Evolutionary conservation across 2,113 vertebrate genomes (phyloP).

Genomic region (Heterotilapia buettikoferi): DNA sequence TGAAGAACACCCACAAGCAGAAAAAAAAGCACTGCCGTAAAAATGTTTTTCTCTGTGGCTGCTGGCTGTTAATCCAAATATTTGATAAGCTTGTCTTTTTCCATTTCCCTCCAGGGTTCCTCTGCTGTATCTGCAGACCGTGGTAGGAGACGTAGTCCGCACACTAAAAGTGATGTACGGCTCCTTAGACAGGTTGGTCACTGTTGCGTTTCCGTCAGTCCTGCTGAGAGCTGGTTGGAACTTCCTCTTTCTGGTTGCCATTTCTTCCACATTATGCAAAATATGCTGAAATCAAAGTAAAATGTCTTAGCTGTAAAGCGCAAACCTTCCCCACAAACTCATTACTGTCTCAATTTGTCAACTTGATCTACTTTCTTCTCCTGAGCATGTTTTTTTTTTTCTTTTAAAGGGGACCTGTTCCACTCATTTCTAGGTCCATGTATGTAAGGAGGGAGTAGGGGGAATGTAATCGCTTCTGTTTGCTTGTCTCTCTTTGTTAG

Average conservation of each 20-base stretch:
- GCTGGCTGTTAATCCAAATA: background rate
- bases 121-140: conserved; percentile 81
- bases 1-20: background rate
- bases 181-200: conserved; percentile 83
- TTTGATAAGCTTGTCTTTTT: background rate
- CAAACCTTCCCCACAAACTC: background rate
- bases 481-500: background rate
- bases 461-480: background rate
- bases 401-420: background rate
- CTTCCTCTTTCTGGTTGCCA: background rate
- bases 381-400: background rate
- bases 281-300: background rate
- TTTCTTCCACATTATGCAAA: background rate
- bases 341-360: background rate
- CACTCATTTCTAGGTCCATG: background rate
- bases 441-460: background rate
- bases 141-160: conserved; percentile 79
- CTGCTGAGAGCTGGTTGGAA: background rate
- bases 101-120: conserved; percentile 77
- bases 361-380: background rate
- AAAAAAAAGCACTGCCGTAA: background rate
- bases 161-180: conserved; percentile 88
- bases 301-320: background rate
- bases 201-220: background rate
- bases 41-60: background rate